Evolutionary conservation across 2,888 invertebrate genomes (phyloP).

Genomic region (Dermolepida albohirtum): DNA sequence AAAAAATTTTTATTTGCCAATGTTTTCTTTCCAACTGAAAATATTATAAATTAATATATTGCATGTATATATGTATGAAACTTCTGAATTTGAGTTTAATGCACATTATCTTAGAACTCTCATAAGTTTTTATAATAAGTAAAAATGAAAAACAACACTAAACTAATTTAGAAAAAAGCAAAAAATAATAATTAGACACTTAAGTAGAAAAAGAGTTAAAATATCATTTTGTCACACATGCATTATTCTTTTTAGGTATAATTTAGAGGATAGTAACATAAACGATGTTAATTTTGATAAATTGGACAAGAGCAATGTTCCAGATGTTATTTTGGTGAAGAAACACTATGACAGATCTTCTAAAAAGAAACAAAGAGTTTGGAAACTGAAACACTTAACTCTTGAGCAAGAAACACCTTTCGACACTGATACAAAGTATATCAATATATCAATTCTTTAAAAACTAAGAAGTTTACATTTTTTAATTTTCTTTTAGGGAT

Average conservation of each 20-base stretch:
- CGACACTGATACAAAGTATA: conserved; percentile 74
- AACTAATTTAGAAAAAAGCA: too few relatives aligned
- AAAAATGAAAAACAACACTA: too few relatives aligned
- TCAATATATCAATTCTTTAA: not conserved
- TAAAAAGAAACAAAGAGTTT: conserved; percentile 80
- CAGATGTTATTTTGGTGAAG: conserved; percentile 95
- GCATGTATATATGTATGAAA: too few relatives aligned
- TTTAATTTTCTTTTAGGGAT: conserved; percentile 72
- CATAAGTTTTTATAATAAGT: too few relatives aligned
- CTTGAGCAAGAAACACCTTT: conserved; percentile 72
- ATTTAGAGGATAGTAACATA: conserved; percentile 89
- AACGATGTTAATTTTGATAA: conserved; percentile 92
- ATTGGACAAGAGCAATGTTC: conserved; percentile 74
- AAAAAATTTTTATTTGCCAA: too few relatives aligned
- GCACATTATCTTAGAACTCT: too few relatives aligned
- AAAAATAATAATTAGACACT: too few relatives aligned
- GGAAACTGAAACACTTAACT: conserved; percentile 92
- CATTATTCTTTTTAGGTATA: conserved; percentile 85
- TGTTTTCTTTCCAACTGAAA: too few relatives aligned
- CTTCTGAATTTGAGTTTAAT: too few relatives aligned
- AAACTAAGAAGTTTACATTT: conserved; percentile 6
- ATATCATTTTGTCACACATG: too few relatives aligned
- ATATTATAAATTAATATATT: too few relatives aligned
- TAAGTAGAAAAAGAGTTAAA: too few relatives aligned
- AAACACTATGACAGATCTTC: conserved; percentile 84